phyloP scores from a whole-genome alignment of 2,797 vertebrate genomes.

The Peromyscus attwateri region DNA sequence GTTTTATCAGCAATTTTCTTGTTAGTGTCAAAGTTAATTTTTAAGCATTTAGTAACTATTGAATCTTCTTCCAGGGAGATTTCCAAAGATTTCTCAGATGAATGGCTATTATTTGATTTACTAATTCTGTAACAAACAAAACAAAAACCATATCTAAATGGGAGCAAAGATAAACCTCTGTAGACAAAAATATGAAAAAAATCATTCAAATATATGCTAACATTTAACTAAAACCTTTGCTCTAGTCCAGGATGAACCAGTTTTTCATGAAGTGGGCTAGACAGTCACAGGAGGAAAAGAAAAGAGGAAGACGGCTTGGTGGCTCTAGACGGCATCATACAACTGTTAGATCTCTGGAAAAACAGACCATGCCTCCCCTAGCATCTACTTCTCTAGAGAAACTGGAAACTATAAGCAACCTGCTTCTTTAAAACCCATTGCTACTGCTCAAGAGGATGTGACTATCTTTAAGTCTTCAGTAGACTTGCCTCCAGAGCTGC shows the following conservation, averaged over 20 bases:
- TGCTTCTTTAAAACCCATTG: not conserved
- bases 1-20: constrained; percentile 19
- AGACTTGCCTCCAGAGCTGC: not conserved
- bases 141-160: constrained; percentile 56
- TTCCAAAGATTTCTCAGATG: constrained; percentile 69
- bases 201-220: constrained; percentile 42
- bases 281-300: not conserved
- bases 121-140: constrained; percentile 81
- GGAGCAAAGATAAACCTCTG: constrained; percentile 47
- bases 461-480: not conserved
- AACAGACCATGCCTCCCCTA: not conserved
- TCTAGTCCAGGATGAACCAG: constrained; percentile 13
- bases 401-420: not conserved
- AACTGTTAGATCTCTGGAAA: not conserved
- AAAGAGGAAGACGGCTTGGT: not conserved
- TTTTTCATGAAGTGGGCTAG: not conserved
- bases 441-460: not conserved
- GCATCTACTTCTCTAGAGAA: not conserved
- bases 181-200: constrained; percentile 59
- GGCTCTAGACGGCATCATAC: not conserved
- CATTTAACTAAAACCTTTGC: constrained; percentile 55
- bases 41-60: constrained; percentile 1
- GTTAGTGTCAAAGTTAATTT: constrained; percentile 55
- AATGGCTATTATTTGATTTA: constrained; percentile 59
- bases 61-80: constrained; percentile 40